Base-by-base conservation (phyloP, 1,140 invertebrate species). In the Phymorhynchus buccinoides region DNA sequence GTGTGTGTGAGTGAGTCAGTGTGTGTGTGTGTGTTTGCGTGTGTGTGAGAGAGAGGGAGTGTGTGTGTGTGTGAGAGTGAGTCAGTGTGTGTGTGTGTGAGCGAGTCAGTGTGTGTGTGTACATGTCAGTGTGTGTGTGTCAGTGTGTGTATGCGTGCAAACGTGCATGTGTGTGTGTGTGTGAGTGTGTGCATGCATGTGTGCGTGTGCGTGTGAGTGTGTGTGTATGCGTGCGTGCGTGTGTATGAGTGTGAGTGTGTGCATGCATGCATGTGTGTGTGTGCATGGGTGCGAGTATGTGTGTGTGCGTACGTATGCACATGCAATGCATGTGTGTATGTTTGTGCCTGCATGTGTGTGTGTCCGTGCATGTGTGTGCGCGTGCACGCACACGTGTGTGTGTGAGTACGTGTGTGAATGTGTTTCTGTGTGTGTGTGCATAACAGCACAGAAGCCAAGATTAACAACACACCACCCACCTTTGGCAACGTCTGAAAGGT, bases 401-500 rank as follows among this genome's bases (percentile, higher is more conserved):
- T n/a, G n/a, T n/a, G n/a, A n/a, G n/a, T n/a, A n/a, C n/a, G n/a
- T n/a, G n/a, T n/a, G n/a, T n/a, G n/a, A n/a, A n/a, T n/a, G n/a
- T n/a, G n/a, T n/a, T n/a, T n/a, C n/a, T n/a, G n/a, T n/a, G n/a
- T n/a, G n/a, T n/a, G n/a, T n/a, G n/a, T n/a, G n/a, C n/a, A n/a
- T n/a, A n/a, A n/a, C n/a, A 14, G 52, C 52, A 56, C 27, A 27
- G 27, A 27, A 56, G 52, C 14, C 14, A 35, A 1, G 30, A 75
- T 4, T 3, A 27, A 7, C 32, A 37, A 75, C 75, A 42, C 75
- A 42, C 6, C 16, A 79, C 66, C 85, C 86, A 89, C 90, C 90
- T 88, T 75, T 87, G 7, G 90, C 84, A 68, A 89, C 89, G 89
- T 98, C 97, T 37, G 95, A 92, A 32, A 97, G 94, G 94, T 96